phyloP scores from a whole-genome alignment of 1,140 invertebrate species.

The Galleria mellonella region DNA sequence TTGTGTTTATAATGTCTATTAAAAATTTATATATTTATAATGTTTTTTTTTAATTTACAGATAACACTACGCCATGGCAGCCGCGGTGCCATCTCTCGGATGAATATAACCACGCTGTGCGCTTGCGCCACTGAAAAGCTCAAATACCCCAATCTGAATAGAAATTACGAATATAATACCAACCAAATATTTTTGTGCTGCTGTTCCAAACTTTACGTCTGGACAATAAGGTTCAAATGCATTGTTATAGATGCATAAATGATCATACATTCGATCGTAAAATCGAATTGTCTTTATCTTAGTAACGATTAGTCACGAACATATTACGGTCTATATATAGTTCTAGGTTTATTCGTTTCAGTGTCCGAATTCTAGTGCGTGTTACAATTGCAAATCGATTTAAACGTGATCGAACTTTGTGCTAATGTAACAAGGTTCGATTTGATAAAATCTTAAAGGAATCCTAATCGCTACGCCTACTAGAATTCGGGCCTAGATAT shows the following conservation, averaged over 20 bases:
- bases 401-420: no score
- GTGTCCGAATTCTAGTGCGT: no score
- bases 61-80: constrained; percentile 53
- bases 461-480: no score
- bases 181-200: constrained; percentile 17
- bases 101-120: constrained; percentile 1
- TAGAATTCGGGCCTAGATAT: no score
- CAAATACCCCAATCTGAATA: constrained; percentile 20
- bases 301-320: constrained; percentile 37
- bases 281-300: constrained; percentile 28
- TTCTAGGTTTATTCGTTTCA: no score
- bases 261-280: constrained; percentile 22
- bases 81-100: constrained; percentile 33
- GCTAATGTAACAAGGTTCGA: no score
- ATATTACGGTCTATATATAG: no score
- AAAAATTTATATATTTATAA: background rate
- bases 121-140: constrained; percentile 11
- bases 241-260: constrained; percentile 9
- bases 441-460: no score
- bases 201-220: constrained; percentile 1
- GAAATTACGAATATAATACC: constrained; percentile 16
- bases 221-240: constrained; percentile 1
- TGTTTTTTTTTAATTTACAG: constrained; percentile 22
- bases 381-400: no score
- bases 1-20: no score